These are phyloP conservation scores for Austrofundulus limnaeus DNA, from an alignment of 2,113 vertebrate genomes.

Conservation along the genomic window DNA sequence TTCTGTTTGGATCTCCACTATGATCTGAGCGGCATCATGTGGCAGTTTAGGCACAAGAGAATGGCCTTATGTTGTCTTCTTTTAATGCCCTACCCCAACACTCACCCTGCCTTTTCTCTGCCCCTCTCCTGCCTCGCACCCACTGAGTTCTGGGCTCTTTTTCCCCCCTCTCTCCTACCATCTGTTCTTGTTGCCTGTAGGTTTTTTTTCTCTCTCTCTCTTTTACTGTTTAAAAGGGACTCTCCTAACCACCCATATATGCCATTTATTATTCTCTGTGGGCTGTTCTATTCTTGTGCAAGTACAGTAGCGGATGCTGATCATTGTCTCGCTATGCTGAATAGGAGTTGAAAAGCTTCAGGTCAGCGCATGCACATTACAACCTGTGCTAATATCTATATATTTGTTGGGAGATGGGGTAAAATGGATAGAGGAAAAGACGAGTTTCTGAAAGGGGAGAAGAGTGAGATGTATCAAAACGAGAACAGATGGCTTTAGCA, in stretches of 20 bases:
- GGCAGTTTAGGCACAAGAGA: slow-evolving; percentile 44
- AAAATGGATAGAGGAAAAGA: slow-evolving; percentile 28
- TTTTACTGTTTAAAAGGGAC: slow-evolving; percentile 71
- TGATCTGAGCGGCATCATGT: slow-evolving; percentile 47
- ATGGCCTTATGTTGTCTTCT: slow-evolving; percentile 56
- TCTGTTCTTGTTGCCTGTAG: slow-evolving; percentile 76
- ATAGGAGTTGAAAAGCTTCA: slow-evolving; percentile 47
- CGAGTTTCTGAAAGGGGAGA: slow-evolving; percentile 15
- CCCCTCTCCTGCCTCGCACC: slow-evolving; percentile 60
- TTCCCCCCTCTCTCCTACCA: slow-evolving; percentile 68
- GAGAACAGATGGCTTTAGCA: slow-evolving; percentile 56
- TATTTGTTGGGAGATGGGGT: slow-evolving; percentile 29
- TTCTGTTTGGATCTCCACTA: slow-evolving; percentile 34
- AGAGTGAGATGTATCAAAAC: slow-evolving; percentile 44
- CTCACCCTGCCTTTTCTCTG: slow-evolving; percentile 36
- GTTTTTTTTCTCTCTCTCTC: slow-evolving; percentile 16
- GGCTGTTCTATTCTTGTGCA: slow-evolving; percentile 70
- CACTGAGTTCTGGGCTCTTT: slow-evolving; percentile 71
- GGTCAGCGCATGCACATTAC: slow-evolving; percentile 39
- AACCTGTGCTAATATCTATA: slow-evolving; percentile 46
- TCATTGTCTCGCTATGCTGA: slow-evolving; percentile 43
- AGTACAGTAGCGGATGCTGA: slow-evolving; percentile 64
- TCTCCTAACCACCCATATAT: slow-evolving; percentile 77
- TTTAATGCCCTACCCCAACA: slow-evolving; percentile 52
- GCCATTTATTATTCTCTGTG: slow-evolving; percentile 72